Evolutionary conservation across 1,140 invertebrate genomes (phyloP), one percentile per base, ranked within the genome.

Genomic region (Dinothrombium tinctorium): DNA sequence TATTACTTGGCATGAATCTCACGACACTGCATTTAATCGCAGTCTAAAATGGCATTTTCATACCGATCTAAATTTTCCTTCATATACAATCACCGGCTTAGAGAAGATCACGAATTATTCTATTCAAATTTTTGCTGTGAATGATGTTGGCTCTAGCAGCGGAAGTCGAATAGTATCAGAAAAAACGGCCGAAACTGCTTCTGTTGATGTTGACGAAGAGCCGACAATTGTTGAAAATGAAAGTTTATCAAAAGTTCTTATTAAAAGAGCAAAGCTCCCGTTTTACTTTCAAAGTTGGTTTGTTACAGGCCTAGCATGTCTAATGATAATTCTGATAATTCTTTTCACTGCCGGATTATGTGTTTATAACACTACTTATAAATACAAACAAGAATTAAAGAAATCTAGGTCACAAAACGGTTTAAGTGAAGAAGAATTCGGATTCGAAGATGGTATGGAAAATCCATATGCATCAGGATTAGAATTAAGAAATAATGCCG

Each of bases 281-380:
- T 92, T 95, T 59, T 90, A 94, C 52, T 67, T 82, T 31, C 74
- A 89, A 61, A 87, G 83, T 1, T 96, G 89, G 89, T 96, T 96
- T 56, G 76, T 92, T 70, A 84, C 94, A 4, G 78, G 82, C 4
- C 61, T 90, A 35, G 87, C 87, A 2, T 78, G 86, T 6, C 67
- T 72, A 8, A 89, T 81, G 11, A 72, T 92, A 43, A 74, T 94
- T 45, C 74, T 94, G 43, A 87, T 94, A 32, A 84, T 95, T 33
- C 76, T 82, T 64, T 73, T 94, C 12, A 76, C 92, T 46, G 82
- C 86, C 0, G 69, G 89, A 35, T 64, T 95, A 9, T 92, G 86
- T 58, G 80, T 92, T 2, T 84, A 89, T 54, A 89, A 82, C 57
- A 89, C 90, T 62, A 84, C 78, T 54, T 83, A 86, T 53, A 89